Evolutionary conservation across 2,888 invertebrate species (phyloP).

Genomic region (Arctia plantaginis): DNA sequence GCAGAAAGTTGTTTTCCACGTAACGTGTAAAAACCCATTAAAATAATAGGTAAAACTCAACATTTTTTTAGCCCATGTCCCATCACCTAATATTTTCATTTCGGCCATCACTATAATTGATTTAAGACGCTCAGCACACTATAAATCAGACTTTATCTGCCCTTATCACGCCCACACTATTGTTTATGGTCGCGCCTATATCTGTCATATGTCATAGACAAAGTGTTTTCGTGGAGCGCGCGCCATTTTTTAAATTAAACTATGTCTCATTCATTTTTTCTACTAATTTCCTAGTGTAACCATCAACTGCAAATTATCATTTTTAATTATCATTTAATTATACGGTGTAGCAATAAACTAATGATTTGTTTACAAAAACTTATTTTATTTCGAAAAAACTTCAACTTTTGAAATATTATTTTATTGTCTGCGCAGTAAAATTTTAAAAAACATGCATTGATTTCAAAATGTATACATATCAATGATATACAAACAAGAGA

Average conservation of each 20-base stretch:
- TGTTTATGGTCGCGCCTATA: constrained; percentile 74
- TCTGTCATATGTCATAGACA: constrained; percentile 68
- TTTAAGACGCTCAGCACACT: constrained; percentile 67
- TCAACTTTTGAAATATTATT: not conserved
- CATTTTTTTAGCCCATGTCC: constrained; percentile 31
- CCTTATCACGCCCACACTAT: constrained; percentile 72
- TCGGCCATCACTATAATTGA: constrained; percentile 68
- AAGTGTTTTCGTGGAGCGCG: constrained; percentile 46
- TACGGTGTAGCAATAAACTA: not conserved
- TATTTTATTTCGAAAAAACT: not conserved
- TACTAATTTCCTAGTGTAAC: not conserved
- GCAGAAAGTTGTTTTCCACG: not conserved
- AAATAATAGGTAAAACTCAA: constrained; percentile 19
- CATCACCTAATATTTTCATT: constrained; percentile 47
- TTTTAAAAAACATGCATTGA: not conserved
- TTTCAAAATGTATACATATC: too few species aligned
- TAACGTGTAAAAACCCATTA: constrained; percentile 3
- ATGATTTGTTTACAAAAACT: not conserved
- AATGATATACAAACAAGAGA: too few species aligned
- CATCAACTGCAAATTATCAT: not conserved
- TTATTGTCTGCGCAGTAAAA: not conserved
- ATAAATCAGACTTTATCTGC: constrained; percentile 79
- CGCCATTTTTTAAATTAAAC: constrained; percentile 30
- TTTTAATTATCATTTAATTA: not conserved
- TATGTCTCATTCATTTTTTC: not conserved